phyloP scores from a whole-genome alignment of 1,140 invertebrate genomes.

The Hycleus cichorii region DNA sequence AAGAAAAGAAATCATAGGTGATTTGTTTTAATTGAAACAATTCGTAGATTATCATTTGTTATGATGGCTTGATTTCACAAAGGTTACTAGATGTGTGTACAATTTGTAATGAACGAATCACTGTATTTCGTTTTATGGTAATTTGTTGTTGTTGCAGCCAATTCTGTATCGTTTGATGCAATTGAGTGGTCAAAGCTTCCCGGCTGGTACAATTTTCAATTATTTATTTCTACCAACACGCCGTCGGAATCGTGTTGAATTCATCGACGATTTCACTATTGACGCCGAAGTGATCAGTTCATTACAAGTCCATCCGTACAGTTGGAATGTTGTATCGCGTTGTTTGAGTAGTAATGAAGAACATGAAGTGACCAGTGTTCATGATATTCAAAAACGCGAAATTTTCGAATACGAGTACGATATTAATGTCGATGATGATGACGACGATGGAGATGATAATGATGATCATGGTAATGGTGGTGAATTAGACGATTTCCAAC shows the following conservation, averaged over 20 bases:
- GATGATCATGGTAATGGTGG: too few relatives aligned
- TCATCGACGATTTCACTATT: constrained; percentile 86
- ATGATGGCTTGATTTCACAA: too few relatives aligned
- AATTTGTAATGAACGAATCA: too few relatives aligned
- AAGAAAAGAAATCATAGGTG: too few relatives aligned
- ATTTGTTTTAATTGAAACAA: too few relatives aligned
- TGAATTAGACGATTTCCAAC: constrained; percentile 19
- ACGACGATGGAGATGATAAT: constrained; percentile 2
- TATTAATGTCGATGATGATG: constrained; percentile 29
- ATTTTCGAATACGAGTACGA: constrained; percentile 25
- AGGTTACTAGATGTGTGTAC: too few relatives aligned
- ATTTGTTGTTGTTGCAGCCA: constrained; percentile 51
- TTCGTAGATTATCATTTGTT: too few relatives aligned
- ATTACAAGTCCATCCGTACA: constrained; percentile 84
- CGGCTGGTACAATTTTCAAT: constrained; percentile 68
- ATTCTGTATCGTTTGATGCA: constrained; percentile 87
- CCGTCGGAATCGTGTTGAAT: constrained; percentile 76
- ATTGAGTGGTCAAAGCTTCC: constrained; percentile 69
- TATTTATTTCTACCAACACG: constrained; percentile 69
- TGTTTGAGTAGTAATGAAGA: constrained; percentile 80
- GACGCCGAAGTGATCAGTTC: constrained; percentile 87
- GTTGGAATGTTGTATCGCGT: constrained; percentile 80
- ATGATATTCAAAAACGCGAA: constrained; percentile 75
- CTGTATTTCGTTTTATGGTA: too few relatives aligned
- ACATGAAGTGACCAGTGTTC: constrained; percentile 87